Evolutionary conservation across 1,140 invertebrate species (phyloP).

Genomic region (Tetragonula clypearis): DNA sequence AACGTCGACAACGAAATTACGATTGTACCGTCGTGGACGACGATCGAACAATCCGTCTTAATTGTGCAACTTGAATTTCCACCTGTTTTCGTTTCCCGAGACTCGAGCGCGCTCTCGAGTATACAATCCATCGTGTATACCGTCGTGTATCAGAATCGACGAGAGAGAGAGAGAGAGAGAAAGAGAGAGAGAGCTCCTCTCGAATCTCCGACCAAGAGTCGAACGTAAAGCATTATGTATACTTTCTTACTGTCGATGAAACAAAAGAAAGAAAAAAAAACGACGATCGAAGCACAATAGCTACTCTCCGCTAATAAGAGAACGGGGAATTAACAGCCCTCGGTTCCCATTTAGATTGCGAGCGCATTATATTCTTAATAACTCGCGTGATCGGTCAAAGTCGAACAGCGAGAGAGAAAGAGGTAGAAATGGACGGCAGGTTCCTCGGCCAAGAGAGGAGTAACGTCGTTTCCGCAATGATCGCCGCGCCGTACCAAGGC

Average conservation of each 20-base stretch:
- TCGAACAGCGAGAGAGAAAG: neutral
- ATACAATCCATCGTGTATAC: no score
- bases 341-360: neutral
- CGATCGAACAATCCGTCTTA: slow-evolving; percentile 25
- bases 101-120: neutral
- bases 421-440: no score
- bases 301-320: neutral
- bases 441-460: neutral
- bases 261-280: no score
- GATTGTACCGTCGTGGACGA: slow-evolving; percentile 9
- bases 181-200: no score
- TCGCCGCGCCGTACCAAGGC: neutral
- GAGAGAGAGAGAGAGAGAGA: no score
- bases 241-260: neutral
- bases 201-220: neutral
- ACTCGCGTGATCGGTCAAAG: slow-evolving; percentile 17
- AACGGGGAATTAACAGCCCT: neutral
- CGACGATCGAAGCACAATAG: neutral
- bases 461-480: neutral
- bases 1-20: slow-evolving; percentile 27
- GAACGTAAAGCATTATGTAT: neutral
- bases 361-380: neutral
- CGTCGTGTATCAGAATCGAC: no score
- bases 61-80: slow-evolving; percentile 41
- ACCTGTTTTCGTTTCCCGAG: slow-evolving; percentile 9